phyloP scores from a whole-genome alignment of 30 jellyfish, hydroid and myxozoan genomes.

The Cassiopea xamachana region DNA sequence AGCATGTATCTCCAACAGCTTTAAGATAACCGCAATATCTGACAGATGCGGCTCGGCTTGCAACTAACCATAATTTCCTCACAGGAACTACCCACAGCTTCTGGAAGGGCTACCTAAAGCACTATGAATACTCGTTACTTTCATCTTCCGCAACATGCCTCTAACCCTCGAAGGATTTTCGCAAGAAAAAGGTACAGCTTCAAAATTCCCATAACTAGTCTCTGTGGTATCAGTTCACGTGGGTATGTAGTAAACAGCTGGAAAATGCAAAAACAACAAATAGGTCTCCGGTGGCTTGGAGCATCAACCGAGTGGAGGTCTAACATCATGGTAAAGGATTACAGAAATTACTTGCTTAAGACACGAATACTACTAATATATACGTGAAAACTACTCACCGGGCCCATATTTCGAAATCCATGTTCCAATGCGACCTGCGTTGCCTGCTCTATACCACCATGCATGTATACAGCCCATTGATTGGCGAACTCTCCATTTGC shows the following conservation, averaged over 20 bases:
- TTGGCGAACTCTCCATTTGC: conserved; percentile 63
- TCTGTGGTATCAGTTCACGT: neutral
- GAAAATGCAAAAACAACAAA: neutral
- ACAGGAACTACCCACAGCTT: too few relatives aligned
- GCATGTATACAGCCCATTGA: conserved; percentile 96
- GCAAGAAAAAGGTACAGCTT: too few relatives aligned
- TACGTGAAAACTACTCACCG: conserved; percentile 62
- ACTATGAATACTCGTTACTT: too few relatives aligned
- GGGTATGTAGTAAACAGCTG: neutral
- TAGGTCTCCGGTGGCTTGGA: neutral
- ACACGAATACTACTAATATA: neutral
- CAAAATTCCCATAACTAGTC: neutral
- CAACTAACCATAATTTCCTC: too few relatives aligned
- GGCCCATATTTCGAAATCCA: conserved; percentile 92
- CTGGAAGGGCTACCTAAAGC: too few relatives aligned
- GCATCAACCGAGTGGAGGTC: neutral
- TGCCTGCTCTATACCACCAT: conserved; percentile 91
- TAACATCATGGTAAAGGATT: too few relatives aligned
- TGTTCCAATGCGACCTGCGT: conserved; percentile 85
- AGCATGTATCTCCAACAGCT: too few relatives aligned
- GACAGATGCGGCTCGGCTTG: too few relatives aligned
- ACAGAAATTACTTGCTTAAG: too few relatives aligned
- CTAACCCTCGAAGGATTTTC: too few relatives aligned
- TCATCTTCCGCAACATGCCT: too few relatives aligned
- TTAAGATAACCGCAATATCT: too few relatives aligned